Base-by-base conservation (phyloP, 2,113 vertebrate species). In the Cariama cristata region DNA sequence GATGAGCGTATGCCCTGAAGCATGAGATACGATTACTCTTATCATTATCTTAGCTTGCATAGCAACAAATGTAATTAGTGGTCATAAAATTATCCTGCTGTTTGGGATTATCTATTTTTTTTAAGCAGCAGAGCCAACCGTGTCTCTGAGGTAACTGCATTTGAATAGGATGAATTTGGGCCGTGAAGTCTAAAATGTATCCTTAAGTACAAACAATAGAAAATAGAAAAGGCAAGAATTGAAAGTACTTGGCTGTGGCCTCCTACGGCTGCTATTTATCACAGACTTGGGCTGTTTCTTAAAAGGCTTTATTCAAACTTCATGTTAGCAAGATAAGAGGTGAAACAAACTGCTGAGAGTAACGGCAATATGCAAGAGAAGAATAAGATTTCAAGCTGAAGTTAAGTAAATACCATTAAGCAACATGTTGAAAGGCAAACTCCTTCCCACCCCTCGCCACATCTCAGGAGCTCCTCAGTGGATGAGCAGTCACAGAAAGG, bases 21-120 rank as follows among this genome's bases (percentile, higher is more conserved):
- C 98, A 98, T 98, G 97, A 97, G 98, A 98, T 98, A 98, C 97
- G 98, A 98, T 98, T 98, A 98, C 97, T 97, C 98, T 98, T 98
- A 98, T 98, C 98, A 98, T 98, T 98, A 98, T 98, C 91, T 98
- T 95, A 72, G 98, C 97, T 98, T 98, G 97, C 98, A 97, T 97
- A 88, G 98, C 98, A 98, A 98, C 98, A 96, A 98, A 96, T 98
- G 96, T 97, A 98, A 97, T 97, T 95, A 98, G 98, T 22, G 92
- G 96, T 97, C 97, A 98, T 98, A 98, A 98, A 98, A 97, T 98
- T 97, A 98, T 97, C 98, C 98, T 98, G 97, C 97, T 98, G 95
- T 96, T 97, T 96, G 91, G 94, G 88, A 91, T 94, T 93, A 95
- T 96, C 89, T 84, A 1, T 90, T 91, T 91, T 92, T 95, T 96